Percentiles rank a stretch among this genome's conserved stretches.
Evolutionary conservation across 2,888 invertebrate genomes (phyloP).

Genomic region (Sclerodermus sp.): DNA sequence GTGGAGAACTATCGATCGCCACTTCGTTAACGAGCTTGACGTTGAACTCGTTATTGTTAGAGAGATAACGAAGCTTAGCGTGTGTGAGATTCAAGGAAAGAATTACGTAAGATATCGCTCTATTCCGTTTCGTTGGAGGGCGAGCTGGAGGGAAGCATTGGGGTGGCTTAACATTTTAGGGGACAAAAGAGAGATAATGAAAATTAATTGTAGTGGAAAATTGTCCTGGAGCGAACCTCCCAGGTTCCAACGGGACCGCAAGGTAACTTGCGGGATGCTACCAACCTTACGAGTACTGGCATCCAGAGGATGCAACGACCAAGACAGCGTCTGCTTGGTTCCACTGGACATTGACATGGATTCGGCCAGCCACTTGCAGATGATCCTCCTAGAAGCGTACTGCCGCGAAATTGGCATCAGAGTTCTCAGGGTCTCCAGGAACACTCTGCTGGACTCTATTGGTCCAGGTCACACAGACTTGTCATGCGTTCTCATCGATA

Average conservation of each 20-base stretch:
- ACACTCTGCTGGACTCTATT: conserved; percentile 32
- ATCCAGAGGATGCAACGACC: conserved; percentile 63
- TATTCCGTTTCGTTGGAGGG: too few relatives aligned
- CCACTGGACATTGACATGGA: conserved; percentile 67
- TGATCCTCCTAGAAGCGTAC: conserved; percentile 75
- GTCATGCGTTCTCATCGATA: conserved; percentile 37
- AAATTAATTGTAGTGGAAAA: conserved; percentile 35
- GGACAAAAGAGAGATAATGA: too few relatives aligned
- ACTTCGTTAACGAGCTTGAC: too few relatives aligned
- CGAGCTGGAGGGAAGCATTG: too few relatives aligned
- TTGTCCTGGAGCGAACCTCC: conserved; percentile 23
- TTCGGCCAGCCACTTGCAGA: conserved; percentile 77
- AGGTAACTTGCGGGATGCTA: conserved; percentile 65
- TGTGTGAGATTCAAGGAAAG: too few relatives aligned
- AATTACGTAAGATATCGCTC: too few relatives aligned
- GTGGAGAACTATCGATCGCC: too few relatives aligned
- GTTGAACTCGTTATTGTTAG: too few relatives aligned
- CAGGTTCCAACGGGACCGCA: conserved; percentile 18
- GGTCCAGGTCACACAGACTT: conserved; percentile 40
- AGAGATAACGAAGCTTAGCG: too few relatives aligned
- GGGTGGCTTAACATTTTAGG: too few relatives aligned
- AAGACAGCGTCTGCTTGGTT: conserved; percentile 61
- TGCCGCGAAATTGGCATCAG: conserved; percentile 79
- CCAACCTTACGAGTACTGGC: conserved; percentile 67
- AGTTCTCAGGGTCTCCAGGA: conserved; percentile 67